These are phyloP conservation scores for Nemotelus pantherinus DNA, from an alignment of 2,888 invertebrate genomes.

Conservation along the genomic window DNA sequence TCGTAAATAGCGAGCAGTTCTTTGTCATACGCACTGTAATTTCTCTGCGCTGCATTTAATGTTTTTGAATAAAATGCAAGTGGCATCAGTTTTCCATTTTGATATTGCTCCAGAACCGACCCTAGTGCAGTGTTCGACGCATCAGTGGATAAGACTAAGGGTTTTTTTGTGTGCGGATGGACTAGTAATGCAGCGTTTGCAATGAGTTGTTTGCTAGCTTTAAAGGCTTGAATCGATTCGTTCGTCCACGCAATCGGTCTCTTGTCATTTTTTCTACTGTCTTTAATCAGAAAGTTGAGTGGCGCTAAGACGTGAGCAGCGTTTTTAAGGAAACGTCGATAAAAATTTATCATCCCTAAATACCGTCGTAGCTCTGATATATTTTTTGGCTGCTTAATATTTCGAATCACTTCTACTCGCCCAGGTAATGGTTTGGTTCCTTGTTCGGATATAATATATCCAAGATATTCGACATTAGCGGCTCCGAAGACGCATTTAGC, in stretches of 20 bases:
- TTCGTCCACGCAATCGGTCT: background rate
- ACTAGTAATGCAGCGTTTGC: background rate
- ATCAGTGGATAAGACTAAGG: constrained; percentile 4
- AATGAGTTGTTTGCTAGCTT: background rate
- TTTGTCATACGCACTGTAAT: constrained; percentile 59
- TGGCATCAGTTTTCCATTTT: background rate
- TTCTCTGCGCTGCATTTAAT: constrained; percentile 55
- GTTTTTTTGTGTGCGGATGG: background rate
- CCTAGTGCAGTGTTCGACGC: constrained; percentile 18
- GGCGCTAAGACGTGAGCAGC: background rate
- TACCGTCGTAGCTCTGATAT: constrained; percentile 25
- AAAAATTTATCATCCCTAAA: constrained; percentile 47
- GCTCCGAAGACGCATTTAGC: constrained; percentile 48
- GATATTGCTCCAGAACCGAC: background rate
- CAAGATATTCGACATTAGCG: constrained; percentile 9
- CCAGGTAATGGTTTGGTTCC: constrained; percentile 46
- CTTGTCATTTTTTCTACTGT: background rate
- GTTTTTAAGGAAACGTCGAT: constrained; percentile 46
- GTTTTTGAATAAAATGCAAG: constrained; percentile 55
- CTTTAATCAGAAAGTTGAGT: background rate
- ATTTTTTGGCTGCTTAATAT: constrained; percentile 9
- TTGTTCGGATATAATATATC: constrained; percentile 35
- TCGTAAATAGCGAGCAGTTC: constrained; percentile 60
- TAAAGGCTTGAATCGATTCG: background rate
- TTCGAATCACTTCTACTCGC: constrained; percentile 28